Conservation (phyloP, 2,888 invertebrate species). For the Acrobasis consociella region DNA sequence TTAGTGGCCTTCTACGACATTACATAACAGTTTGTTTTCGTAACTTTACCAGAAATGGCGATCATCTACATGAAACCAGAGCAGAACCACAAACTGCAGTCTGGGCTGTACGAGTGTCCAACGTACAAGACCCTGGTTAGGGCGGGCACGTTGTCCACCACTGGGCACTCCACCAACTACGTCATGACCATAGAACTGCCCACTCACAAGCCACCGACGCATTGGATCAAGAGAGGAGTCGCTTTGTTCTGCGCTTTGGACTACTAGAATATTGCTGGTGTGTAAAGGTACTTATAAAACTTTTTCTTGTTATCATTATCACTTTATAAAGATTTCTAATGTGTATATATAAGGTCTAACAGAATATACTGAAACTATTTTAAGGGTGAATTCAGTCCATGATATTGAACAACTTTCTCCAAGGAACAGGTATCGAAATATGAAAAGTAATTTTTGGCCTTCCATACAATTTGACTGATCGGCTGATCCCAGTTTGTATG, state of each 20-base stretch:
- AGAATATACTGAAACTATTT: too few relatives aligned
- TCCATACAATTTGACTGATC: too few relatives aligned
- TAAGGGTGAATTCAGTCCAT: too few relatives aligned
- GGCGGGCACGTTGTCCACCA: conserved; percentile 89
- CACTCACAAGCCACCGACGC: conserved; percentile 84
- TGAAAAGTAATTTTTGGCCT: too few relatives aligned
- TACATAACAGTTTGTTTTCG: not conserved
- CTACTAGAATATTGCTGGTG: conserved; percentile 42
- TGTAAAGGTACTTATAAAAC: too few relatives aligned
- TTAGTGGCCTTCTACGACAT: too few relatives aligned
- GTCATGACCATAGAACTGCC: conserved; percentile 88
- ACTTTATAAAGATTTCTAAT: too few relatives aligned
- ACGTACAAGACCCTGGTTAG: conserved; percentile 90
- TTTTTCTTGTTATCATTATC: too few relatives aligned
- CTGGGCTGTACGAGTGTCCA: conserved; percentile 85
- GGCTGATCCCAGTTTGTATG: too few relatives aligned
- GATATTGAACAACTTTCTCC: too few relatives aligned
- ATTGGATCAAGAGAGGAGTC: conserved; percentile 91
- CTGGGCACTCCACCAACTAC: conserved; percentile 93
- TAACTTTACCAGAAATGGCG: conserved; percentile 82
- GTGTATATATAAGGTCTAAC: too few relatives aligned
- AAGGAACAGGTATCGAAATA: too few relatives aligned
- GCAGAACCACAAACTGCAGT: conserved; percentile 79
- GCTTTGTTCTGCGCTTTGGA: conserved; percentile 89
- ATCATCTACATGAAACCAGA: conserved; percentile 87